Base-by-base conservation (phyloP, 2,888 invertebrate genomes). In the Linnaemya tessellans region DNA sequence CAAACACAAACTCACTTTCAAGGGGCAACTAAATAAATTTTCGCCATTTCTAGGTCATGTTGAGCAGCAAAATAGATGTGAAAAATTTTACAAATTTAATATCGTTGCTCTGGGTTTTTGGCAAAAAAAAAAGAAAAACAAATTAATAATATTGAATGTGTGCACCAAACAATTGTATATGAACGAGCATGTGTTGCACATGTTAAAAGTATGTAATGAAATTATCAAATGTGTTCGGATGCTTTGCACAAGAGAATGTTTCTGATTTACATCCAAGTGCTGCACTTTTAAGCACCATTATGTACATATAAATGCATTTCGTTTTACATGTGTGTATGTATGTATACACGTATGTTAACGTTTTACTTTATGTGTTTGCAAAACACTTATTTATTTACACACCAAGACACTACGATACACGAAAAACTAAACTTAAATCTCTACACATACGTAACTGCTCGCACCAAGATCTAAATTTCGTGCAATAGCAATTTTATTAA, bases 171-270 rank as follows among this genome's bases (percentile, higher is more conserved):
- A 18, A 38, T 25, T 22, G 62, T 13, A 38, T 15, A n/a, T 5
- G 30, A 30, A 5, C 18, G 15, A 22, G 22, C 22, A 9, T 41
- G 8, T 41, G 25, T 64, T 71, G 58, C 15, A 35, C 49, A 49
- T 49, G 73, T 35, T 11, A 13, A 64, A 51, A 18, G 7, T 35
- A 38, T 51, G 43, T 77, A 77, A 79, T 60, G 43, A 70, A 70
- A 79, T 51, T 51, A 70, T 70, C 62, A 79, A 70, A 70, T 70
- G 30, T 79, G 5, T 43, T 54, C 20, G 62, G 62, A 18, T 43
- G 20, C 54, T 62, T 58, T 41, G 51, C 0, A 43, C 30, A 54
- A 43, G n/a, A 18, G 15, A 38, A 49, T 51, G 5, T 70, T 20
- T 51, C 7, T 9, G 22, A 78, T 51, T 62, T 70, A 58, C 22